Evolutionary conservation across 2,797 vertebrate species (phyloP).

Genomic region (Meriones psammophilus): DNA sequence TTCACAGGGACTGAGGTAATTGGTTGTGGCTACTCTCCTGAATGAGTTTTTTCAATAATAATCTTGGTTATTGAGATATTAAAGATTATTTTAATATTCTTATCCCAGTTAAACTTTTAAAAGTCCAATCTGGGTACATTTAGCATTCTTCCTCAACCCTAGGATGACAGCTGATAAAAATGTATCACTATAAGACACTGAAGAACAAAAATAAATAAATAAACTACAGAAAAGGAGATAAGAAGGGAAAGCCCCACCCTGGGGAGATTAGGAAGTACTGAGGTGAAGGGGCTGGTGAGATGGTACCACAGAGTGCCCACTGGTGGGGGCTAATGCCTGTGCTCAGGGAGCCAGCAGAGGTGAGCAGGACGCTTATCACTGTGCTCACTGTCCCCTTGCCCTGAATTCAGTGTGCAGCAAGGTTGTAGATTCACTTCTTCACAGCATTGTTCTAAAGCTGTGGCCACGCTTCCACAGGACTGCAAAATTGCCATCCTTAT

Average conservation of each 20-base stretch:
- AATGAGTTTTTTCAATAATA: not conserved
- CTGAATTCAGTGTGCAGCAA: not conserved
- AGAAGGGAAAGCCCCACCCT: not conserved
- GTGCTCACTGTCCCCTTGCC: not conserved
- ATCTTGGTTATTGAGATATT: not conserved
- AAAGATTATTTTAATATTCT: not conserved
- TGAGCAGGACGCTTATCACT: not conserved
- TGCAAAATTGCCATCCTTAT: not conserved
- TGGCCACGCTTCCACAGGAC: not conserved
- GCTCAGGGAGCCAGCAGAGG: not conserved
- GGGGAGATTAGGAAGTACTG: too few relatives aligned
- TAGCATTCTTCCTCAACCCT: not conserved
- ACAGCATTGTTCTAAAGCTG: not conserved
- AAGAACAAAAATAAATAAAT: not conserved
- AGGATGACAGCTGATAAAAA: not conserved
- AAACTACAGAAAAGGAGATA: not conserved
- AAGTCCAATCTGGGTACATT: not conserved
- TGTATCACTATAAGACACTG: not conserved
- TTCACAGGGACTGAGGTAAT: not conserved
- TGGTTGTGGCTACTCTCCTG: too few relatives aligned
- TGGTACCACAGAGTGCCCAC: too few relatives aligned
- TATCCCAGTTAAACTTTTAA: not conserved
- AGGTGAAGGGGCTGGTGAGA: not conserved
- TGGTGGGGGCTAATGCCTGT: accelerated
- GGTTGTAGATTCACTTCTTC: not conserved